Evolutionary conservation across 1,140 invertebrate species (phyloP), one percentile per base, ranked within the genome.

Genomic region (Nasonia giraulti): DNA sequence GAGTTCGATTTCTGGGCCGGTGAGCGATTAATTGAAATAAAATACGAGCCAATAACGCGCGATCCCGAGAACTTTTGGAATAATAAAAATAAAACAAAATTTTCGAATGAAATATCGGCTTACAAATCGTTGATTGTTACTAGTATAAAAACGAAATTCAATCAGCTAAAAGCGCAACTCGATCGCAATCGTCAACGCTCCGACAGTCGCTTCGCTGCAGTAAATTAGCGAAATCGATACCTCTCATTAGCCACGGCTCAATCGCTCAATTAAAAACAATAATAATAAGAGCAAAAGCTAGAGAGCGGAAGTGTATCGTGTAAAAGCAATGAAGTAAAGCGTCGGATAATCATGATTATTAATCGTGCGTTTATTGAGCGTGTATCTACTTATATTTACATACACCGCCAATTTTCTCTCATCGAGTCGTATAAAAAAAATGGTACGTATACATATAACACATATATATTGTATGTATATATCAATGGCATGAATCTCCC

Each of bases 381-480:
- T 86, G 81, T 81, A 86, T 86, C 47, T 40, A 74, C 75, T 83
- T 79, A 80, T 86, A 86, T 83, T 73, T 86, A 86, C 85, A 86
- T 79, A 86, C 75, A 86, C 85, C 85, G 75, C 27, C 79, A 82
- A 77, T 47, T 23, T 78, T 50, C 44, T 62, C 55, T 84, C 10
- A 71, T 81, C 76, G 75, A 83, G 75, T 82, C 69, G 76, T 68
- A 82, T 37, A 82, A 83, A 83, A 83, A 31, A 71, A 76, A 62
- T 2, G 5, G 33, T 73, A 74, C 66, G 2, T 27, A 68, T 33
- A 73, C 33, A 37, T 50, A 12, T 80, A 68, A 31, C 73, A 62
- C 80, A 69, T 81, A 80, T 85, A 20, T 37, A 75, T 66, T 50
- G 73, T 74, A 23, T 44, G 44, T 23, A 62, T 62, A 50, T 50